A percentile compares a stretch with the other conserved stretches of the same genome.
Conservation (phyloP, 2,113 vertebrate genomes). For the Rattus norvegicus region DNA sequence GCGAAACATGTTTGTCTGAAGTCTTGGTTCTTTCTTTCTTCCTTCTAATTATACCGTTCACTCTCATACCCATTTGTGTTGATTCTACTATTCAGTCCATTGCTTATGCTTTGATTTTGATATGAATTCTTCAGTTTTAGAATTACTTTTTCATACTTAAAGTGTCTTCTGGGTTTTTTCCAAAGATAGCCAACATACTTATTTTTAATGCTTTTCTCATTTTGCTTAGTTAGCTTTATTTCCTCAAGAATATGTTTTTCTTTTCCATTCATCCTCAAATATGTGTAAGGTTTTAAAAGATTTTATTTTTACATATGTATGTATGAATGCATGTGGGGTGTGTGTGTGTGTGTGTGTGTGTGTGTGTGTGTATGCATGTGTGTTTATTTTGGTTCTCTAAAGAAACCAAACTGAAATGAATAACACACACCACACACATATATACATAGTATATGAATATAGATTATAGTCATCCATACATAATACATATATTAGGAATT, state of each 20-base stretch:
- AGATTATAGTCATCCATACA: too few relatives aligned
- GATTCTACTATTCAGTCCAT: not conserved
- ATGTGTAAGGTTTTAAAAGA: not conserved
- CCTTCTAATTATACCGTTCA: not conserved
- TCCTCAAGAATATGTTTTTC: conserved; percentile 54
- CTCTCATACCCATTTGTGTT: not conserved
- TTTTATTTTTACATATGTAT: not conserved
- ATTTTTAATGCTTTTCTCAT: not conserved
- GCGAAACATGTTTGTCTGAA: not conserved
- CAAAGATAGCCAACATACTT: not conserved
- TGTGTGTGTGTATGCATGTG: too few relatives aligned
- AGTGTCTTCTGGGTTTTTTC: not conserved
- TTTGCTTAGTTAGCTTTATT: conserved; percentile 60
- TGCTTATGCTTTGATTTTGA: not conserved
- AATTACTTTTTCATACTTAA: not conserved
- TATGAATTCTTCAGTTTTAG: not conserved
- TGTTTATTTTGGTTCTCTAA: not conserved
- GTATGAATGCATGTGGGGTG: not conserved
- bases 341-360: not conserved
- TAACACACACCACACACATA: too few relatives aligned
- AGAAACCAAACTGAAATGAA: not conserved
- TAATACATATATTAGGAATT: not conserved
- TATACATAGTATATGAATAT: not conserved
- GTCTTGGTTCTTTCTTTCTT: not conserved
- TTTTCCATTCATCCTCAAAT: not conserved